Evolutionary conservation across 1,140 invertebrate genomes (phyloP).

Genomic region (Protaetia brevitarsis): DNA sequence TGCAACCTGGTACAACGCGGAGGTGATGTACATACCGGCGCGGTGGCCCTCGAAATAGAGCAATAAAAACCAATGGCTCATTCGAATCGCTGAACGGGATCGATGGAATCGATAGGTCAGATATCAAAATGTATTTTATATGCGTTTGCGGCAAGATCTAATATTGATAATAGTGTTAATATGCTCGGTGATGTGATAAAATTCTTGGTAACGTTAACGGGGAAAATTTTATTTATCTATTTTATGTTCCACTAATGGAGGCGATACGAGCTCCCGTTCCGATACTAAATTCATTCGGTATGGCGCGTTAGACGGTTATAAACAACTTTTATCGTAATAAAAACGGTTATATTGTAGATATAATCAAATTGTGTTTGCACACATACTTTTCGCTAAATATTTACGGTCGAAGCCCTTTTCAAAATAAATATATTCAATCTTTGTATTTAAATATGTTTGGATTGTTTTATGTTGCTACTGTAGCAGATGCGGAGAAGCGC

Average conservation of each 20-base stretch:
- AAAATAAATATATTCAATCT: too few relatives aligned
- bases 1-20: slow-evolving; percentile 34
- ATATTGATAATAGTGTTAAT: slow-evolving; percentile 29
- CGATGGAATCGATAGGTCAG: slow-evolving; percentile 33
- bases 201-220: background rate
- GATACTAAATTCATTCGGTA: slow-evolving; percentile 2
- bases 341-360: background rate
- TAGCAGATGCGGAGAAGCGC: too few relatives aligned
- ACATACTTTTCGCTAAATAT: too few relatives aligned
- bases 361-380: background rate
- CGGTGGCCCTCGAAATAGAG: slow-evolving; percentile 31
- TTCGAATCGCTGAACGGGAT: slow-evolving; percentile 34
- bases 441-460: too few relatives aligned
- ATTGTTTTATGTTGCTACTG: too few relatives aligned
- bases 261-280: background rate
- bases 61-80: slow-evolving; percentile 36
- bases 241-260: background rate
- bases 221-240: slow-evolving; percentile 11
- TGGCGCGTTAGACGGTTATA: background rate
- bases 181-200: slow-evolving; percentile 5
- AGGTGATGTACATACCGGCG: slow-evolving; percentile 28
- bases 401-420: too few relatives aligned
- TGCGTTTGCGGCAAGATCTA: slow-evolving; percentile 27
- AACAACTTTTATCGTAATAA: background rate
- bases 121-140: slow-evolving; percentile 30